Evolutionary conservation across 2,888 invertebrate genomes (phyloP), one percentile per base, ranked within the genome.

Genomic region (Chrysina gloriosa): DNA sequence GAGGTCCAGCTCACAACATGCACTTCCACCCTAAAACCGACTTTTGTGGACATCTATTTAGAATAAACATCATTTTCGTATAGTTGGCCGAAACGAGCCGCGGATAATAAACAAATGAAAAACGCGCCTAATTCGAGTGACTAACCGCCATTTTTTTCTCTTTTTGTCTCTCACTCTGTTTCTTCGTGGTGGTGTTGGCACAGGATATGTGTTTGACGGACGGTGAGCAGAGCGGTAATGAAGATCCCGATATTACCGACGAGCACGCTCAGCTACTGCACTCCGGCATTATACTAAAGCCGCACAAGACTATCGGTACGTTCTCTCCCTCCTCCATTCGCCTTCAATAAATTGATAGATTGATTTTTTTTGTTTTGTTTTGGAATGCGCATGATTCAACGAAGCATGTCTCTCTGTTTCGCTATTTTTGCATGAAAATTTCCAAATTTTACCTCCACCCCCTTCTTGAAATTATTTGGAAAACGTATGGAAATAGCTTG

Each of bases 241-340:
- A 89, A 77, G 89, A 89, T 78, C 86, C 85, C 77, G 90, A 91
- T 83, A 87, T 90, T 67, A 90, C 90, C 67, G 91, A 92, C 82
- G 92, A 92, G 82, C 89, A 89, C 80, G 90, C 89, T 70, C 90
- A 90, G 83, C 85, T 92, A 76, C 85, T 92, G 68, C 82, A 82
- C 76, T 81, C 81, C 68, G 82, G 82, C 78, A 81, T 82, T 76
- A 82, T 82, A 75, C 78, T 82, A 69, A 82, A 81, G 75, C 81
- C 82, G 72, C 80, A 80, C 74, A 81, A 76, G 77, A 79, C 77
- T 71, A 77, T 80, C 75, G 81, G 82, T 82, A 82, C 77, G 81
- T 82, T 71, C n/a, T n/a, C n/a, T n/a, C n/a, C n/a, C n/a, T n/a
- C n/a, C n/a, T n/a, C n/a, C n/a, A n/a, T n/a, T n/a, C n/a, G n/a